These are phyloP conservation scores for Microcaecilia unicolor DNA, from an alignment of 2,797 vertebrate genomes.

Conservation along the genomic window DNA sequence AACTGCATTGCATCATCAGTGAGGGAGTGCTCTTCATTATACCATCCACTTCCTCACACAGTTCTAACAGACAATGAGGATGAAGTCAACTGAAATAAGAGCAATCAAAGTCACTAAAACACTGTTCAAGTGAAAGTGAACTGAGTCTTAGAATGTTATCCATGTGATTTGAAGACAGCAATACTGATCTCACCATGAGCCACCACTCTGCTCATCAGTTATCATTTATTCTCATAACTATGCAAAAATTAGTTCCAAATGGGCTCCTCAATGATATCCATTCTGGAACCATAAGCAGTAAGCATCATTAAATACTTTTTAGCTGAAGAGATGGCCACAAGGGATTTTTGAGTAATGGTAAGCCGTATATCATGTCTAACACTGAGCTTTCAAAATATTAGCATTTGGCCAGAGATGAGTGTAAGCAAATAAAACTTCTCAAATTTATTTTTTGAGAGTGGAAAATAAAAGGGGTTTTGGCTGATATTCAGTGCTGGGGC, in stretches of 20 bases:
- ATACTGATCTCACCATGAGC: background rate
- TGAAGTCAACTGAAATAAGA: background rate
- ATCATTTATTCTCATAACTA: background rate
- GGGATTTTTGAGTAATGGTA: background rate
- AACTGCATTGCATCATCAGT: no score
- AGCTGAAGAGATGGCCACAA: background rate
- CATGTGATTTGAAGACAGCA: background rate
- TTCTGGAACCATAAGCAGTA: slow-evolving; percentile 5
- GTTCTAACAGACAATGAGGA: background rate
- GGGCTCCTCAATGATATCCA: background rate
- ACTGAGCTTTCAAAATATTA: background rate
- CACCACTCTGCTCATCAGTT: background rate
- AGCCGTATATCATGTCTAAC: background rate
- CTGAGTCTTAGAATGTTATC: rapidly evolving
- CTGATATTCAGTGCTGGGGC: no score
- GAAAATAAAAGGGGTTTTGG: no score
- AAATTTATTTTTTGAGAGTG: background rate
- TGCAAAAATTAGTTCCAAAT: background rate
- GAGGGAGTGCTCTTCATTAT: no score
- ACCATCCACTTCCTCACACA: no score
- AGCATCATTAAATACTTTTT: background rate
- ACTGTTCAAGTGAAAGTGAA: background rate
- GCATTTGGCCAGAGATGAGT: background rate
- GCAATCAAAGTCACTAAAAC: slow-evolving; percentile 3
- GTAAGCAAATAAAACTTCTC: background rate